Evolutionary conservation across 2,797 vertebrate genomes (phyloP).

Genomic region (Thamnophis elegans): DNA sequence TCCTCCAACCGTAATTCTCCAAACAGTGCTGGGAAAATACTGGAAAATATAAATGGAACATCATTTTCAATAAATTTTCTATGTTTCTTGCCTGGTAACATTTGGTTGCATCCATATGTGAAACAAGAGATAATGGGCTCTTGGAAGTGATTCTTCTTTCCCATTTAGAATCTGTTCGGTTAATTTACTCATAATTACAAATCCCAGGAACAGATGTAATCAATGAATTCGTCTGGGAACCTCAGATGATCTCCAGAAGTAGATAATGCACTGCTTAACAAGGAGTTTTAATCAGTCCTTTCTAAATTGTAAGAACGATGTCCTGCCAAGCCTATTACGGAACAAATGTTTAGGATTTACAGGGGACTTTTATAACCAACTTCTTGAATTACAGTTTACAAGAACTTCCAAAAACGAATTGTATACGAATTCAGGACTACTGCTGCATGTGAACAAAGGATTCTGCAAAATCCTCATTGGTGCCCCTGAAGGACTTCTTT

Average conservation of each 20-base stretch:
- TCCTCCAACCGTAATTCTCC: neutral
- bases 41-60: neutral
- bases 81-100: neutral
- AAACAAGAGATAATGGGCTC: neutral
- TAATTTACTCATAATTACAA: neutral
- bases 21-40: neutral
- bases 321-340: neutral
- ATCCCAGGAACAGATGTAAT: neutral
- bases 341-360: neutral
- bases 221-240: neutral
- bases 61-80: neutral
- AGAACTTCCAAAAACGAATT: neutral
- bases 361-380: neutral
- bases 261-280: neutral
- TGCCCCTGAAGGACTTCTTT: neutral
- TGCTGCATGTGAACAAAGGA: neutral
- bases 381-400: neutral
- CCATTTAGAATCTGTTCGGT: neutral
- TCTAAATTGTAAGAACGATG: neutral
- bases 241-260: neutral
- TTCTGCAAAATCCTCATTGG: neutral
- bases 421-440: neutral
- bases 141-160: neutral
- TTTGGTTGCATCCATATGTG: neutral
- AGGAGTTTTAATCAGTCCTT: neutral